Base-by-base conservation (phyloP, 2,888 invertebrate genomes). In the Sinhomidia bicolor region DNA sequence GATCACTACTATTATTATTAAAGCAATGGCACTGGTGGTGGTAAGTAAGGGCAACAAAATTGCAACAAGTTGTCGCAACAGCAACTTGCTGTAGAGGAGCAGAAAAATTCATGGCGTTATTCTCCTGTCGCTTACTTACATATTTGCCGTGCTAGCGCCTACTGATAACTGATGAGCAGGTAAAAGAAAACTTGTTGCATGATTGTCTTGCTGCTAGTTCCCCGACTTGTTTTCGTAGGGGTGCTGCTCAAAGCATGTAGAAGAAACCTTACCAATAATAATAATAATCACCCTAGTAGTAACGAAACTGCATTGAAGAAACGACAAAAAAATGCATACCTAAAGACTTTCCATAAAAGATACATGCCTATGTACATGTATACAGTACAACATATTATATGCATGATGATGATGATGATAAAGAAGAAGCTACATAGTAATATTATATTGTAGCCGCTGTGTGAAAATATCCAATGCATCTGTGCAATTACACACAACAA, bases 131-230 rank as follows among this genome's bases (percentile, higher is more conserved):
- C 68, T 41, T 57, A 14, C 79, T 36, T 29, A 71, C 79, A 51
- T 80, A 80, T 65, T 78, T 36, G 80, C 85, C 68, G 60, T 65
- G 78, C 85, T 78, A 85, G 65, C 65, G 47, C 85, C 51, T 85
- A 85, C 65, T 57, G 54, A 85, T 80, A 85, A 85, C 85, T 87
- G 87, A 87, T 74, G 87, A 87, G 41, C 78, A 57, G 74, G 87
- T 62, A 68, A 60, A 76, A 80, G 80, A 86, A 86, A 80, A 81
- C 81, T 87, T 76, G 87, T 87, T 87, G 54, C 76, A 36, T 79
- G 85, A 85, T 79, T 85, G 78, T 36, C 57, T 71, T 83, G 54
- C 32, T n/a, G n/a, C n/a, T n/a, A n/a, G n/a, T n/a, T 47, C 74
- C 12, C 54, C 14, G 54, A 76, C 76, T 76, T 76, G 76, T 76